A percentile compares a stretch with the other conserved stretches of the same genome.
Evolutionary conservation across 2,113 vertebrate genomes (phyloP).

Genomic region (Xyliphius kryptos): DNA sequence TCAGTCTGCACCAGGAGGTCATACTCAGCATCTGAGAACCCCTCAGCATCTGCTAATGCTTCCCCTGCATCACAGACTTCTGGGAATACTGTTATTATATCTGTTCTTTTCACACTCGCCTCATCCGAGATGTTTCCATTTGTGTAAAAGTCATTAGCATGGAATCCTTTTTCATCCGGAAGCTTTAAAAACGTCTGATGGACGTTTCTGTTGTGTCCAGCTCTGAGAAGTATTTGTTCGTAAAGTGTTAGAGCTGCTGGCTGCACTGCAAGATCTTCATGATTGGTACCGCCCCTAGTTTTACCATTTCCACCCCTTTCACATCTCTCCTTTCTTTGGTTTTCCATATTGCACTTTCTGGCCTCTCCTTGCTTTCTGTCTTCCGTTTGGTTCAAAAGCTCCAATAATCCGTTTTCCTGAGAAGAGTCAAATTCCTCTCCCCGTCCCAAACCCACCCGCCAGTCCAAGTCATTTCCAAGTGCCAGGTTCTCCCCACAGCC

Average conservation of each 20-base stretch:
- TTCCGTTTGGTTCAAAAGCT: constrained; percentile 13
- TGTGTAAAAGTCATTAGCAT: constrained; percentile 6
- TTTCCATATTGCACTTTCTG: not conserved
- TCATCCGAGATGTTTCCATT: constrained; percentile 6
- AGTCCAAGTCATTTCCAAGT: constrained; percentile 27
- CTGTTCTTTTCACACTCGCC: constrained; percentile 18
- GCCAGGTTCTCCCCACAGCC: constrained; percentile 40
- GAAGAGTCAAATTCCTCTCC: constrained; percentile 8
- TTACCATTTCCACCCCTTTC: too few species aligned
- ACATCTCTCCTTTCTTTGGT: constrained; percentile 4
- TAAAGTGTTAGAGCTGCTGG: too few species aligned
- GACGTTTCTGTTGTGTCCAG: too few species aligned
- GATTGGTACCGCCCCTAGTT: too few species aligned
- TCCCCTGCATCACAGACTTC: constrained; percentile 42
- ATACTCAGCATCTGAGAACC: constrained; percentile 36
- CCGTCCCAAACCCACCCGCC: constrained; percentile 24
- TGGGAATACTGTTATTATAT: constrained; percentile 29
- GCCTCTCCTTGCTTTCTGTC: not conserved
- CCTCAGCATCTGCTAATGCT: constrained; percentile 40
- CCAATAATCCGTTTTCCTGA: constrained; percentile 2
- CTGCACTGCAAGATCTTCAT: too few species aligned
- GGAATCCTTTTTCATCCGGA: too few species aligned
- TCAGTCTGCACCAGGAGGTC: constrained; percentile 33
- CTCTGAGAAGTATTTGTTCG: too few species aligned
- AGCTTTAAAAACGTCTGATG: constrained; percentile 6